Evolutionary conservation across 1,140 invertebrate species (phyloP), one percentile per base, ranked within the genome.

Genomic region (Ptiloglossa arizonensis): DNA sequence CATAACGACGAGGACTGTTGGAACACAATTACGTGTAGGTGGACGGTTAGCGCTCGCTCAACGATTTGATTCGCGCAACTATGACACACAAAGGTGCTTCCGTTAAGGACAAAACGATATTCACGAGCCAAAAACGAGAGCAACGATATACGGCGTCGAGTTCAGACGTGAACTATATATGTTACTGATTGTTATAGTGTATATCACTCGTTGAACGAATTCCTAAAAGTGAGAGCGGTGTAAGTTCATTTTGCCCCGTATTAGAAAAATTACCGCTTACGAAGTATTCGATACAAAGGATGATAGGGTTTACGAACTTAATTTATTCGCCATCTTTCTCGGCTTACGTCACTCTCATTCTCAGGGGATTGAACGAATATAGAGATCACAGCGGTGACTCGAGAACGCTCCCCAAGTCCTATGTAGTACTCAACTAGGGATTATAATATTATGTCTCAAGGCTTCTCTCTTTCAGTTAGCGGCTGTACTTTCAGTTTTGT

Each of bases 81-180:
- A 73, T 57, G 27, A 63, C 44, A 29, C 63, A 41, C n/a, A 46
- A 60, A 74, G 81, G 80, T 83, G 80, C 81, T 83, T 83, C 75
- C 80, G 68, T 38, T 57, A 41, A 27, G 38, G 50, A 9, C 22
- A 57, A 62, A 22, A 46, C 6, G 29, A 71, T 35, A 56, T 32
- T 56, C 48, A 50, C 22, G 67, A 72, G 64, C 48, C n/a, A 54
- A 59, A 56, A 60, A 27, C 48, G 67, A 67, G 41, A 63, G 19
- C 48, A 74, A 67, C 63, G 62, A 46, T 67, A 24, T 27, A 48
- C 52, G 59, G 29, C 27, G 24, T 73, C 22, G 46, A 46, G 46
- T 73, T 52, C 46, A 22, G 35, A 66, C 24, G 46, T 54, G 54
- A 67, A 74, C 27, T 74, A 46, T 57, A 56, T 24, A 35, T 44